phyloP scores from a whole-genome alignment of 2,888 invertebrate genomes.

The Drosophila birchii region DNA sequence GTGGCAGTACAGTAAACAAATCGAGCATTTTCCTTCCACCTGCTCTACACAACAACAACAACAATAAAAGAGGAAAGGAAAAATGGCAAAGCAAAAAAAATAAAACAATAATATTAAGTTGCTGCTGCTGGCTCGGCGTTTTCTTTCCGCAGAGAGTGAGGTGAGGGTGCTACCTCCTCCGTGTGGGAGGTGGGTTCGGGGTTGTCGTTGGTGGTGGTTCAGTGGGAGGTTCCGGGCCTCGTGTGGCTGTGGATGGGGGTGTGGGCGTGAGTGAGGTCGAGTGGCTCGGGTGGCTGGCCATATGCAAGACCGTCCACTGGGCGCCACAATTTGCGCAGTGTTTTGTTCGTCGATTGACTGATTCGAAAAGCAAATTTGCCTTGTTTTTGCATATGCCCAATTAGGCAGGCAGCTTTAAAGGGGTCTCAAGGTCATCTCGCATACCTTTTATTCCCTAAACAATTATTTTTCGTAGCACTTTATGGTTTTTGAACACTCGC shows the following conservation, averaged over 20 bases:
- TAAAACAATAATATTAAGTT: constrained; percentile 51
- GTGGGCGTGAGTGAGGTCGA: constrained; percentile 29
- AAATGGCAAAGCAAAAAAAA: constrained; percentile 39
- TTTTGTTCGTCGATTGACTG: constrained; percentile 66
- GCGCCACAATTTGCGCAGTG: constrained; percentile 75
- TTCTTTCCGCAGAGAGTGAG: constrained; percentile 7
- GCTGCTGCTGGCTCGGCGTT: constrained; percentile 25
- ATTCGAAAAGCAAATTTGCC: constrained; percentile 52
- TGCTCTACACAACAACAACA: constrained; percentile 12
- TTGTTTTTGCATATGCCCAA: constrained; percentile 20
- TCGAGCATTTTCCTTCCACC: constrained; percentile 53
- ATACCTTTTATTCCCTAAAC: constrained; percentile 18
- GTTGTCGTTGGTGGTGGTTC: constrained; percentile 8
- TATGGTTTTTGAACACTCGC: neutral
- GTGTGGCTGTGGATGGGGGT: constrained; percentile 24
- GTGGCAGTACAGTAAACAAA: constrained; percentile 65
- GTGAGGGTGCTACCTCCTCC: constrained; percentile 2
- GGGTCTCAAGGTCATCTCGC: constrained; percentile 25
- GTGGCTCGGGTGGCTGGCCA: constrained; percentile 49
- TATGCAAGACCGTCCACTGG: constrained; percentile 58
- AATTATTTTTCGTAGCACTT: constrained; percentile 4
- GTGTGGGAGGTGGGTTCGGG: constrained; percentile 10
- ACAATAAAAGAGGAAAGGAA: constrained; percentile 1
- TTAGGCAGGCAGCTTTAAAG: constrained; percentile 31
- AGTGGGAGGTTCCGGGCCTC: constrained; percentile 3